Conservation (phyloP, 2,113 vertebrate genomes). For the Orycteropus afer region DNA sequence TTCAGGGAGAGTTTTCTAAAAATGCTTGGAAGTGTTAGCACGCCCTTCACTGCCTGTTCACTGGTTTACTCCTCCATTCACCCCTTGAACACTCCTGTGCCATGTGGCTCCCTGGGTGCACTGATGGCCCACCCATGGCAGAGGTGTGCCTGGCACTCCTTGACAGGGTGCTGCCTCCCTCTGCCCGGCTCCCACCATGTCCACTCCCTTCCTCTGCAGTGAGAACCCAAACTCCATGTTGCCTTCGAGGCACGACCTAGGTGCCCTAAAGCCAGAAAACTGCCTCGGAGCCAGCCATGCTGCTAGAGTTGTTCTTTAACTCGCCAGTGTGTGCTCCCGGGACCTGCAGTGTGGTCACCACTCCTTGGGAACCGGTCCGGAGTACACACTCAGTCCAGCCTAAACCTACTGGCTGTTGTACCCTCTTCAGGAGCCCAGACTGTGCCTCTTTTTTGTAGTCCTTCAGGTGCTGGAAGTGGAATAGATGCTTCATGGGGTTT, state of each 20-base stretch:
- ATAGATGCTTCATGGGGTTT: neutral
- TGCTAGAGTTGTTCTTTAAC: neutral
- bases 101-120: too few species aligned
- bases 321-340: accelerated
- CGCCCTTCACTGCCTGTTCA: accelerated
- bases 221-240: too few species aligned
- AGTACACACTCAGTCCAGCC: accelerated
- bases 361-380: neutral
- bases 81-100: accelerated
- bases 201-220: neutral
- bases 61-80: too few species aligned
- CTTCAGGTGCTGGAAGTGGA: too few species aligned
- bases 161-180: too few species aligned
- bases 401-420: accelerated
- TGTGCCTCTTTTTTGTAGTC: neutral
- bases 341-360: too few species aligned
- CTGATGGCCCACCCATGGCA: neutral
- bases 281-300: accelerated
- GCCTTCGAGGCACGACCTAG: neutral
- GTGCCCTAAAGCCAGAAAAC: neutral
- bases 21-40: neutral
- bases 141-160: too few species aligned
- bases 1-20: neutral
- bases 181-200: neutral
- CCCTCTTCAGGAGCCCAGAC: neutral